These are phyloP conservation scores for Gallinago stenura DNA, from an alignment of 2,797 vertebrate genomes.

Conservation along the genomic window DNA sequence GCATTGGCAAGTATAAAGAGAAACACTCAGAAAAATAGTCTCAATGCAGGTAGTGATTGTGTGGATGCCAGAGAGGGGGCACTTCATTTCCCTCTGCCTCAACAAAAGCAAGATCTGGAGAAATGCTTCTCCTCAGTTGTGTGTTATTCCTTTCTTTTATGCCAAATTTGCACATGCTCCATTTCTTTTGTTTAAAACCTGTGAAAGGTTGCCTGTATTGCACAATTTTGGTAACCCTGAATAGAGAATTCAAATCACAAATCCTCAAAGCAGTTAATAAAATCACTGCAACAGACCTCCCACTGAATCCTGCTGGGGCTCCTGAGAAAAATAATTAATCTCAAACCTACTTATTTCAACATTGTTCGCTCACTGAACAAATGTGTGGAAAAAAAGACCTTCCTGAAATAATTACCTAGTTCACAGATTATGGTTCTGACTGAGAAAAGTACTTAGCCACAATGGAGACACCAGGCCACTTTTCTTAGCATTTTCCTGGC, in stretches of 20 bases:
- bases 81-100: background rate
- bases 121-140: background rate
- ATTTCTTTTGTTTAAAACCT: background rate
- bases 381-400: background rate
- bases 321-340: constrained; percentile 58
- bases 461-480: background rate
- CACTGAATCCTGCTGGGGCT: constrained; percentile 37
- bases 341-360: constrained; percentile 38
- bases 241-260: constrained; percentile 9
- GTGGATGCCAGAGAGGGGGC: background rate
- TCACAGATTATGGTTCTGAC: background rate
- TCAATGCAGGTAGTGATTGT: background rate
- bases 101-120: background rate
- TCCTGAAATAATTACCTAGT: constrained; percentile 37
- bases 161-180: background rate
- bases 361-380: constrained; percentile 30
- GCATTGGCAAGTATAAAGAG: fast-evolving
- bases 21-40: background rate
- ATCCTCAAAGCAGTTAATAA: constrained; percentile 22
- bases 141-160: background rate
- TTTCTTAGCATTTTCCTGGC: background rate
- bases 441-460: background rate
- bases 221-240: background rate
- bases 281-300: constrained; percentile 27
- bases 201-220: fast-evolving